phyloP scores from a whole-genome alignment of 2,797 vertebrate genomes.

The Chelmon rostratus region DNA sequence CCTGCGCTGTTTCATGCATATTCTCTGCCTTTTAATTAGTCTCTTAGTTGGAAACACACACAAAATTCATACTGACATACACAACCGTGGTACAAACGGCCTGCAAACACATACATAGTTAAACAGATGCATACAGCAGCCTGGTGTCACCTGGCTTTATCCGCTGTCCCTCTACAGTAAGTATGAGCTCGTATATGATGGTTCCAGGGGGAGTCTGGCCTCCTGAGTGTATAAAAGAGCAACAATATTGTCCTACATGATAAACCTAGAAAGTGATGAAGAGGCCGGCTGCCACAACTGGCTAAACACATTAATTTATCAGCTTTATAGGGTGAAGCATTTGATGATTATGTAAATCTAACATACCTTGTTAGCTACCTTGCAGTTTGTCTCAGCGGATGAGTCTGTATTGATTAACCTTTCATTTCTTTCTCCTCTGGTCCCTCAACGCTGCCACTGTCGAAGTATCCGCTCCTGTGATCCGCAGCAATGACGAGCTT shows the following conservation, averaged over 20 bases:
- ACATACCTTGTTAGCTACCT: neutral
- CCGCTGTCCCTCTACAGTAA: conserved; percentile 3
- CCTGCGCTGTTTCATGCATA: conserved; percentile 66
- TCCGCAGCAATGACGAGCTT: neutral
- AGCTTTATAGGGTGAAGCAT: neutral
- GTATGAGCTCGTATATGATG: conserved; percentile 27
- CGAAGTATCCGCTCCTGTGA: neutral
- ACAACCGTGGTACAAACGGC: conserved; percentile 38
- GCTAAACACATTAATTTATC: neutral
- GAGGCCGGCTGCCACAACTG: neutral
- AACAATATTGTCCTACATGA: conserved; percentile 2
- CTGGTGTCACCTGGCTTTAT: conserved; percentile 34
- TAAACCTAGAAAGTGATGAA: conserved; percentile 22
- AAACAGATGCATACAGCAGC: conserved; percentile 40
- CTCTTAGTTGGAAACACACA: conserved; percentile 46
- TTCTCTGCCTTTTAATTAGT: conserved; percentile 68
- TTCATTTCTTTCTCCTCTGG: neutral
- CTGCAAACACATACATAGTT: conserved; percentile 47
- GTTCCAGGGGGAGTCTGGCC: conserved; percentile 29
- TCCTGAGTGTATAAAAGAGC: conserved; percentile 17
- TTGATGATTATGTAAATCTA: conserved; percentile 1
- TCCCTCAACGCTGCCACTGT: neutral
- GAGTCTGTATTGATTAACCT: neutral
- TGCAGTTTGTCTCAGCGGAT: neutral
- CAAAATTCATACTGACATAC: conserved; percentile 30